Evolutionary conservation across 2,113 vertebrate species (phyloP), one percentile per base, ranked within the genome.

Genomic region (Arothron firmamentum): DNA sequence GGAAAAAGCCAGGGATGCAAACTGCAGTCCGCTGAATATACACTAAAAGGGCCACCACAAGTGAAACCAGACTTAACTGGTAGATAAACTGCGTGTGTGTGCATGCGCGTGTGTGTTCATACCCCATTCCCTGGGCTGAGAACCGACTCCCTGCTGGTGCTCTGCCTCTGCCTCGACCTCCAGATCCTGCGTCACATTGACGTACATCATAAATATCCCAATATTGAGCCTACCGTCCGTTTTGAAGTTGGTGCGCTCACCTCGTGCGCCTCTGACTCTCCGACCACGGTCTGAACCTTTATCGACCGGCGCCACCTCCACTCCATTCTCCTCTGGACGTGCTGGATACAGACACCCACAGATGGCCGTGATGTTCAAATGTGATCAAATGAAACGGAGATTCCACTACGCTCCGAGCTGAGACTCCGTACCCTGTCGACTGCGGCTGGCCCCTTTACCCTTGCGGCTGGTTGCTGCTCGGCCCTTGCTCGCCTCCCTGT

Each of bases 51-150:
- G 15, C 2, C 21, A 23, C 21, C 21, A 23, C 21, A 23, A 23
- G 21, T 23, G 21, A 15, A 43, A 11, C 10, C 43, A 6, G 43
- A 16, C 4, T 16, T 10, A 45, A 45, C 34, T 38, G 34, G 9
- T 38, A 38, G 11, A 38, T 38, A 11, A 11, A 38, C 34, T 9
- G 8, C 34, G 1, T 38, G 34, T 38, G 25, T 28, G 4, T 4
- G 14, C 19, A 19, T 64, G 50, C 31, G 34, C 43, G 56, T 43
- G 15, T 57, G 50, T 42, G 38, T 56, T 5, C 93, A 80, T 93
- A 99, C 96, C 96, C 96, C 93, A 99, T 98, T 85, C 94, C 93
- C 88, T 96, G 96, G 73, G 92, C 90, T 85, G 95, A 94, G 91
- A 98, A 95, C 83, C 94, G 93, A 88, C 93, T 95, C 82, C 92